Evolutionary conservation across 2,888 invertebrate genomes (phyloP).

Genomic region (Dicyrtomina minuta): DNA sequence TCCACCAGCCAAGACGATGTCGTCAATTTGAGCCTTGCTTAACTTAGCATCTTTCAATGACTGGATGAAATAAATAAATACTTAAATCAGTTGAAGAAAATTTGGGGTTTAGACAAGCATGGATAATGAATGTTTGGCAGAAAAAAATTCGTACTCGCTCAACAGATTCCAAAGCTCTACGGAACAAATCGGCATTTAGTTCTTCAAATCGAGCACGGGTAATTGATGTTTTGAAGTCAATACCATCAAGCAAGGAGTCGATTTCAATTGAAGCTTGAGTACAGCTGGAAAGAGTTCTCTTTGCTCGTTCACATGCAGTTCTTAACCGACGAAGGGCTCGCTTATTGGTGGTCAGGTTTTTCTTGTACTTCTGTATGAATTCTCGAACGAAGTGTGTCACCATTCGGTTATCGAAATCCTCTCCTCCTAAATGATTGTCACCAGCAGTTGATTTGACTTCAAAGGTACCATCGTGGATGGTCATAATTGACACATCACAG

Average conservation of each 20-base stretch:
- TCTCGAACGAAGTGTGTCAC: slow-evolving; percentile 62
- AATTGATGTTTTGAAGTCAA: slow-evolving; percentile 93
- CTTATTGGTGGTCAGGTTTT: slow-evolving; percentile 56
- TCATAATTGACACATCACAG: slow-evolving; percentile 68
- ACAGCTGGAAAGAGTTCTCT: slow-evolving; percentile 54
- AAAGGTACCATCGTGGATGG: slow-evolving; percentile 70
- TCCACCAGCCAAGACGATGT: slow-evolving; percentile 80
- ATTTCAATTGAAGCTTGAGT: slow-evolving; percentile 81
- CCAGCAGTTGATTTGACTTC: slow-evolving; percentile 68
- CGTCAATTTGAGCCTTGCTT: slow-evolving; percentile 72
- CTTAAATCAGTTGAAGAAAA: not conserved
- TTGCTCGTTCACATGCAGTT: slow-evolving; percentile 59
- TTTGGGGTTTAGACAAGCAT: not conserved
- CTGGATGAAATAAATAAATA: slow-evolving; percentile 47
- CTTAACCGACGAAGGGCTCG: slow-evolving; percentile 62
- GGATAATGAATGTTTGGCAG: no score
- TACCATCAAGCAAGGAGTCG: slow-evolving; percentile 90
- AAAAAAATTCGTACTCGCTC: slow-evolving; percentile 65
- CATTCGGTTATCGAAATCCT: slow-evolving; percentile 60
- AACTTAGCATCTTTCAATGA: slow-evolving; percentile 93
- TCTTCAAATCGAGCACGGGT: slow-evolving; percentile 97
- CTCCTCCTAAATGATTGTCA: slow-evolving; percentile 60
- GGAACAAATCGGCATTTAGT: slow-evolving; percentile 92
- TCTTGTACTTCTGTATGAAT: slow-evolving; percentile 62
- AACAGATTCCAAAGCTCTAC: slow-evolving; percentile 93